Evolutionary conservation across 2,888 invertebrate genomes (phyloP).

Genomic region (Yponomeuta evonymella): DNA sequence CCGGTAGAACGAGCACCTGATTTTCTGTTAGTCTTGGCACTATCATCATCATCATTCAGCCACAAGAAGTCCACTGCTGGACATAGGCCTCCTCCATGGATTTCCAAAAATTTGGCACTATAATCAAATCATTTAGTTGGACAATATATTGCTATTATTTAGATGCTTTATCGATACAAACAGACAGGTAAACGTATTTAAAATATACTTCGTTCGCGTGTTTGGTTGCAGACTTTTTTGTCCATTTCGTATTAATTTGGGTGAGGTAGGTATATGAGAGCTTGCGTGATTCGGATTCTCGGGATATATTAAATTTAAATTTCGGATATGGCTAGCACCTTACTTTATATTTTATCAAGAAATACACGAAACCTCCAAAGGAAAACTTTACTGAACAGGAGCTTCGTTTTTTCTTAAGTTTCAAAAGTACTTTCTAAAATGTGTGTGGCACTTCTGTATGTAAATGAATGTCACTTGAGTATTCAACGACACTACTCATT

Average conservation of each 20-base stretch:
- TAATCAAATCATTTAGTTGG: slow-evolving; percentile 23
- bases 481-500: slow-evolving; percentile 31
- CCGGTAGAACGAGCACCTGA: neutral
- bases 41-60: no score
- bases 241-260: slow-evolving; percentile 57
- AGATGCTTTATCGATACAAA: slow-evolving; percentile 46
- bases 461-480: slow-evolving; percentile 13
- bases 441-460: slow-evolving; percentile 11
- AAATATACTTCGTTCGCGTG: slow-evolving; percentile 62
- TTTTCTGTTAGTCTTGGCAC: neutral
- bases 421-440: slow-evolving; percentile 16
- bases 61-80: no score
- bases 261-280: slow-evolving; percentile 27
- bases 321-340: neutral
- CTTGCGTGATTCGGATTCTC: slow-evolving; percentile 64
- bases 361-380: no score
- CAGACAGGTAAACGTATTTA: slow-evolving; percentile 59
- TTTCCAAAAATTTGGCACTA: no score
- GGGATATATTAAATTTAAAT: slow-evolving; percentile 17
- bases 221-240: slow-evolving; percentile 62
- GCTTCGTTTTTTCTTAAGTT: neutral
- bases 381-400: slow-evolving; percentile 4
- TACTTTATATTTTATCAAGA: neutral
- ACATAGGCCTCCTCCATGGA: no score
- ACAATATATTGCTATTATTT: slow-evolving; percentile 35